Conservation (phyloP, 2,113 vertebrate species). For the Catagonus wagneri region DNA sequence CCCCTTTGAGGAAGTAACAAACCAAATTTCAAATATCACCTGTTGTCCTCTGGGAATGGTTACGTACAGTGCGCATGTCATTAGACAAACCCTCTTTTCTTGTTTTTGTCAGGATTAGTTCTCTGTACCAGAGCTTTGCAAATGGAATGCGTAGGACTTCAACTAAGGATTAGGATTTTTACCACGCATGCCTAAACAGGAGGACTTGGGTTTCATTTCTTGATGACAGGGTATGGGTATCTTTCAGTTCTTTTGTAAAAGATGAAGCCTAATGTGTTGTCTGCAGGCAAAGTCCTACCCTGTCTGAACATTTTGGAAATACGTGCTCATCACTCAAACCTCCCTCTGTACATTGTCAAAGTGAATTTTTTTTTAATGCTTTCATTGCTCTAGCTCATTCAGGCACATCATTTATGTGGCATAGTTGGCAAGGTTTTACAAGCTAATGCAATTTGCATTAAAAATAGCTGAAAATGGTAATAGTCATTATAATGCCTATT, state of each 20-base stretch:
- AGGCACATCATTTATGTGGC: constrained; percentile 91
- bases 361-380: constrained; percentile 86
- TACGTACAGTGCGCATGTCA: background rate
- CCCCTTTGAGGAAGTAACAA: constrained; percentile 8
- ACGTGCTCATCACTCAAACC: constrained; percentile 85
- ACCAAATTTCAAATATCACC: background rate
- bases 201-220: constrained; percentile 32
- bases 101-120: constrained; percentile 52
- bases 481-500: constrained; percentile 94
- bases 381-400: constrained; percentile 89
- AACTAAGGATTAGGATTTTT: constrained; percentile 46
- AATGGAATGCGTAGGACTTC: constrained; percentile 7
- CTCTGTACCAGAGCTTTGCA: constrained; percentile 43
- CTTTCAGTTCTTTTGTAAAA: constrained; percentile 65
- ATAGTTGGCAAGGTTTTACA: constrained; percentile 93
- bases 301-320: constrained; percentile 86
- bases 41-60: background rate
- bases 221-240: background rate
- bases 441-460: constrained; percentile 94
- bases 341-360: constrained; percentile 86
- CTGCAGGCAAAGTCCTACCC: constrained; percentile 60
- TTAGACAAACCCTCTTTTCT: constrained; percentile 52
- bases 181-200: background rate
- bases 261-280: constrained; percentile 65
- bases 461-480: constrained; percentile 93